Percentiles rank a stretch among this genome's conserved stretches.
Evolutionary conservation across 2,888 invertebrate genomes (phyloP).

Genomic region (Microctonus hyperodae): DNA sequence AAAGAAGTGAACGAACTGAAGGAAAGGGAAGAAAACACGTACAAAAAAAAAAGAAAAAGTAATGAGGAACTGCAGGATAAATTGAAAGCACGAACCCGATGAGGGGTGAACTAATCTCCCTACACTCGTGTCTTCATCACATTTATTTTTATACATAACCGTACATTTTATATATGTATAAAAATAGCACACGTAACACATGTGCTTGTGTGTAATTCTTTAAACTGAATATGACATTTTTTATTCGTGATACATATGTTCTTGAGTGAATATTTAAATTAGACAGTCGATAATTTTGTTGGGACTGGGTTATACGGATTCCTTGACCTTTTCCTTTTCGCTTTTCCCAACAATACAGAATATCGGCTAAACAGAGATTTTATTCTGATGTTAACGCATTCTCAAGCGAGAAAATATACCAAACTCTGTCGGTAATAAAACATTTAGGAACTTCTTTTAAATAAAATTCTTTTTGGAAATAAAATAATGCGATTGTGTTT

Average conservation of each 20-base stretch:
- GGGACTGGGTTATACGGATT: not conserved
- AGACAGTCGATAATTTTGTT: not conserved
- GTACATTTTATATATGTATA: not conserved
- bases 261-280: not conserved
- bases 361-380: not conserved
- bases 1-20: not conserved
- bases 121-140: not conserved
- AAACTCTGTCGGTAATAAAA: not conserved
- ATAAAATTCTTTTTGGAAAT: no score
- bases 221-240: no score
- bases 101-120: slow-evolving; percentile 1
- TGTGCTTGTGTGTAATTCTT: no score
- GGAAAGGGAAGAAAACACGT: not conserved
- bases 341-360: not conserved
- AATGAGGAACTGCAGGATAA: not conserved
- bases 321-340: not conserved
- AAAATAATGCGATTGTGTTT: no score
- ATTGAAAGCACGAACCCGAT: not conserved
- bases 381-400: not conserved
- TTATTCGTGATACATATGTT: no score
- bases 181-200: no score
- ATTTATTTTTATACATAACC: not conserved
- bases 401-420: not conserved
- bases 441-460: no score
- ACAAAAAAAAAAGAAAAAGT: not conserved